phyloP scores from a whole-genome alignment of 2,888 invertebrate genomes.

The Chymomyza procnemis region DNA sequence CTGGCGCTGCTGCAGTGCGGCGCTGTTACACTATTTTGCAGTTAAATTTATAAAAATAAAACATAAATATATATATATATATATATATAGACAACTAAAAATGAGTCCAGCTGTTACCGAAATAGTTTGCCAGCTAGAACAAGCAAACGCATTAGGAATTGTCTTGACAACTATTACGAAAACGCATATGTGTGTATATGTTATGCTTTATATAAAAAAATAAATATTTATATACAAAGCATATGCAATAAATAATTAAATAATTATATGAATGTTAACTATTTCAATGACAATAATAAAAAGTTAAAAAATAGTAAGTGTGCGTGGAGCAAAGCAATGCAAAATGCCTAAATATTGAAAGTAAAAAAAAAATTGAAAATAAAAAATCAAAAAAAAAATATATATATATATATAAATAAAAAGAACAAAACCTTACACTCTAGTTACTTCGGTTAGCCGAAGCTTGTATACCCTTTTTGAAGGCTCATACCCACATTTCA shows the following conservation, averaged over 20 bases:
- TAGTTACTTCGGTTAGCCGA: constrained; percentile 2
- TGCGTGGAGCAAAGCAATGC: not conserved
- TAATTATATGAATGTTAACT: constrained; percentile 76
- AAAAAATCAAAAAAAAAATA: not conserved
- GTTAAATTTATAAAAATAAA: not conserved
- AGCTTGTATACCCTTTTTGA: not conserved
- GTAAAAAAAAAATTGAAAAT: not conserved
- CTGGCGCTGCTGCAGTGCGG: not conserved
- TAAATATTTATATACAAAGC: constrained; percentile 3
- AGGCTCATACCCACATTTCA: not conserved
- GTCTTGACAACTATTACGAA: not conserved
- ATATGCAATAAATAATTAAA: constrained; percentile 41
- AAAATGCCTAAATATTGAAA: too few species aligned
- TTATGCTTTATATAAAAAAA: not conserved
- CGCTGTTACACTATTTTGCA: not conserved
- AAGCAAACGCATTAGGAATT: not conserved
- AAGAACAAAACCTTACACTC: constrained; percentile 1
- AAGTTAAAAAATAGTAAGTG: constrained; percentile 21
- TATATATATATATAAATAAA: not conserved
- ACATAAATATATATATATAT: not conserved
- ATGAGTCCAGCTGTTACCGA: not conserved
- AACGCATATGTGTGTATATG: not conserved
- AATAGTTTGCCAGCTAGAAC: not conserved
- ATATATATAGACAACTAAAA: not conserved
- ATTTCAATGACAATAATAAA: constrained; percentile 77